phyloP scores from a whole-genome alignment of 2,113 vertebrate species.

The Tenebrosternarchus preto region DNA sequence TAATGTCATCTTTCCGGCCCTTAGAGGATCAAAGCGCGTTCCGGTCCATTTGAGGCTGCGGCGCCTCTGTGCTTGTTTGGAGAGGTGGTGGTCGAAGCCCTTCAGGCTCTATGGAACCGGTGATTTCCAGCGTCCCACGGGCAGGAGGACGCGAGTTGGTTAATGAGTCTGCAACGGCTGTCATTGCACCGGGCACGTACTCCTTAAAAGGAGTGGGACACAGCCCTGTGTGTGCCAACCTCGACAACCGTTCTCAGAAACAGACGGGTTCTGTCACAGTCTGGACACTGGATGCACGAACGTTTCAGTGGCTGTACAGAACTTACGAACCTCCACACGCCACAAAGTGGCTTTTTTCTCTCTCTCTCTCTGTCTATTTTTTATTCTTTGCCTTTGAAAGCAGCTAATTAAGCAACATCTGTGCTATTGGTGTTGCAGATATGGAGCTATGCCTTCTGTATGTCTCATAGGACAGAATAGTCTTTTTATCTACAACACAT shows the following conservation, averaged over 20 bases:
- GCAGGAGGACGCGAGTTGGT: conserved; percentile 16
- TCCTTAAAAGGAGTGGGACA: not conserved
- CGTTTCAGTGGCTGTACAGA: not conserved
- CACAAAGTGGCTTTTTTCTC: too few species aligned
- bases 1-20: conserved; percentile 18
- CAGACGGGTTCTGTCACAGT: not conserved
- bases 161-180: conserved; percentile 24
- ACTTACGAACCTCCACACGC: not conserved
- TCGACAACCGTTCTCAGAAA: not conserved
- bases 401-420: not conserved
- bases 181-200: conserved; percentile 10
- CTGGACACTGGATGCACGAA: not conserved
- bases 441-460: not conserved
- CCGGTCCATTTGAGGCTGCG: conserved; percentile 9
- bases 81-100: conserved; percentile 26
- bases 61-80: conserved; percentile 38
- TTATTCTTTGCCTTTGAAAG: not conserved
- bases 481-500: too few species aligned
- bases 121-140: conserved; percentile 36
- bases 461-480: too few species aligned
- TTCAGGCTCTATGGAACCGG: conserved; percentile 1
- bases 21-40: conserved; percentile 11
- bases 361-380: not conserved
- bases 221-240: not conserved
- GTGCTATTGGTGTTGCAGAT: not conserved